Base-by-base conservation (phyloP, 2,797 vertebrate genomes). In the Sebastes jordani region DNA sequence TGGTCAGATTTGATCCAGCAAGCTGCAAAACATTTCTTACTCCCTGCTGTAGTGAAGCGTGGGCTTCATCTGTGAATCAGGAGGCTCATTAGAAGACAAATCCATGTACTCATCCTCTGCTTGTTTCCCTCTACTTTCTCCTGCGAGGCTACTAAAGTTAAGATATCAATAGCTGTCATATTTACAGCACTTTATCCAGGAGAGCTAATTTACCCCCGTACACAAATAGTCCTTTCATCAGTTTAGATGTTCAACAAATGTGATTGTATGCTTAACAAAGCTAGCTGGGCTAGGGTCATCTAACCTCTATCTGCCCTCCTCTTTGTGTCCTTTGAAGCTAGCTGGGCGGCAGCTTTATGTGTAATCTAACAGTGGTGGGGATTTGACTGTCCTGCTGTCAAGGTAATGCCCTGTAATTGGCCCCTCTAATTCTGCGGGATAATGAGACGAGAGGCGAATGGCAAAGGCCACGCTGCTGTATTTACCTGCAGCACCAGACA, bases 331-430 rank as follows among this genome's bases (percentile, higher is more conserved):
- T 84, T 74, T 87, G 75, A 73, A 74, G 63, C 66, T 29, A 11
- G 60, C 78, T 38, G 76, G 59, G 65, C 32, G 67, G 68, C 72
- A 59, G 46, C 80, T 84, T 76, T 81, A 64, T 84, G 79, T 85
- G 80, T 80, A 85, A 80, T 83, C 81, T 86, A 71, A 76, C 82
- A 56, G 49, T 22, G 54, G 68, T 71, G 64, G 63, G 82, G 83
- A 84, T 88, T 63, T 71, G 16, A 81, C 63, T 32, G 36, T 69
- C 87, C 90, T 71, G 83, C 85, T 89, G 88, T 90, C 88, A 80
- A 79, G 78, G 70, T 92, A 93, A 93, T 92, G 81, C 77, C 84
- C 66, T 66, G 63, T 92, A 94, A 95, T 94, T 92, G 91, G 84
- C 83, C 89, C 74, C 74, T 90, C 76, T 90, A 90, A 93, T 92